These are phyloP conservation scores for Phymorhynchus buccinoides DNA, from an alignment of 1,140 invertebrate species.

Conservation along the genomic window DNA sequence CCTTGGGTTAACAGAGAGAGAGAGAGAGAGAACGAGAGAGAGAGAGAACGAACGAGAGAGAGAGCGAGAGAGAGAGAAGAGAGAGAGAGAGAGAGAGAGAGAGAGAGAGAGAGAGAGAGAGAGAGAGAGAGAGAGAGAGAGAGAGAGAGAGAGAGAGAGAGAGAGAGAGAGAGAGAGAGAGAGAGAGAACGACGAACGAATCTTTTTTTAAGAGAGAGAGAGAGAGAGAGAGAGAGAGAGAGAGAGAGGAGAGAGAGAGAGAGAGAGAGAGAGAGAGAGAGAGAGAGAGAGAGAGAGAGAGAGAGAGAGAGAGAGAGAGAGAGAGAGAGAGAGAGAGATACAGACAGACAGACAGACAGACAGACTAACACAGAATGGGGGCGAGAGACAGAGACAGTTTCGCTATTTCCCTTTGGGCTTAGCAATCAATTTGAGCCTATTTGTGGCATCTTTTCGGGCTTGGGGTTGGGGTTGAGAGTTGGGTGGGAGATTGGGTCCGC, in stretches of 20 bases:
- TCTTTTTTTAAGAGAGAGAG: background rate
- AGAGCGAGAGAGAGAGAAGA: background rate
- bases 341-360: background rate
- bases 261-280: background rate
- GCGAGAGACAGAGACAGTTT: background rate
- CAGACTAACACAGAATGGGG: background rate
- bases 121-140: background rate
- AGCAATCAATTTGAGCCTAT: conserved; percentile 27
- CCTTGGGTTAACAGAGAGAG: background rate
- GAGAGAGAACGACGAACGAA: background rate
- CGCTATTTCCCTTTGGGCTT: background rate
- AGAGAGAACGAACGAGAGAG: background rate
- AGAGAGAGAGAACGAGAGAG: background rate
- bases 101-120: background rate
- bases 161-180: background rate
- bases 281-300: background rate
- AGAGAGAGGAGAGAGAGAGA: background rate
- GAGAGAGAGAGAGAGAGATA: background rate
- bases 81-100: background rate
- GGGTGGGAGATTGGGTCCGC: too few species aligned
- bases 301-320: background rate
- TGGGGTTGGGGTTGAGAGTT: too few species aligned
- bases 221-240: background rate
- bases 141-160: background rate
- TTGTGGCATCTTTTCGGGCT: background rate